These are phyloP conservation scores for Megalonaias nervosa DNA, from an alignment of 1,140 invertebrate species.

Conservation along the genomic window DNA sequence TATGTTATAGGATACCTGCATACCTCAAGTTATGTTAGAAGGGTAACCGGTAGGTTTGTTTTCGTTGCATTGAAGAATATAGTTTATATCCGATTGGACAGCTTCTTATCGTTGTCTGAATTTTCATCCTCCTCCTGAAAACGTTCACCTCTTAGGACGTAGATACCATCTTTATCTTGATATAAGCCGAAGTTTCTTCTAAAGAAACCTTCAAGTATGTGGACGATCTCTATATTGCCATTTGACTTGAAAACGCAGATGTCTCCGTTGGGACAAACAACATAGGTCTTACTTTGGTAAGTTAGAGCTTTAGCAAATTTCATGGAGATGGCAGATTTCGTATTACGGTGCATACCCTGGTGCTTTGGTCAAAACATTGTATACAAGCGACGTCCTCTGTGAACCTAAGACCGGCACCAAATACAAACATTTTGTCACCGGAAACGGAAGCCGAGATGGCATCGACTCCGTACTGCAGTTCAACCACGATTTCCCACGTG, in stretches of 20 bases:
- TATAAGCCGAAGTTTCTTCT: constrained; percentile 19
- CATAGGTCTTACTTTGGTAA: constrained; percentile 15
- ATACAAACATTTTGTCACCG: constrained; percentile 43
- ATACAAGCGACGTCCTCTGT: constrained; percentile 39
- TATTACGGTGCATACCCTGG: constrained; percentile 14
- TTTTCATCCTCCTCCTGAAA: not conserved
- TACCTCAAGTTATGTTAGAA: constrained; percentile 23
- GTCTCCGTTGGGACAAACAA: constrained; percentile 6
- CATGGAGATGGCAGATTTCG: constrained; percentile 14
- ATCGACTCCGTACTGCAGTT: constrained; percentile 42
- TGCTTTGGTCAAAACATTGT: constrained; percentile 48
- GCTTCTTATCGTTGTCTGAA: no score
- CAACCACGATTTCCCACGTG: constrained; percentile 39
- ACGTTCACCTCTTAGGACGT: constrained; percentile 5
- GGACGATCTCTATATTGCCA: not conserved
- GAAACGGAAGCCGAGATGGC: constrained; percentile 40
- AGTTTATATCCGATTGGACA: not conserved
- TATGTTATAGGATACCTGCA: constrained; percentile 17
- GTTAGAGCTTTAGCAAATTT: constrained; percentile 4
- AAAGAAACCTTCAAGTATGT: constrained; percentile 8
- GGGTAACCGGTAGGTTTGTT: no score
- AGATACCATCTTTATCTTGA: not conserved
- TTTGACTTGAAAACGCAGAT: constrained; percentile 12
- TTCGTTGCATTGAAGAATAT: constrained; percentile 7
- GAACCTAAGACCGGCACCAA: constrained; percentile 44